Conservation (phyloP, 2,888 invertebrate genomes). For the Tiphia femorata region DNA sequence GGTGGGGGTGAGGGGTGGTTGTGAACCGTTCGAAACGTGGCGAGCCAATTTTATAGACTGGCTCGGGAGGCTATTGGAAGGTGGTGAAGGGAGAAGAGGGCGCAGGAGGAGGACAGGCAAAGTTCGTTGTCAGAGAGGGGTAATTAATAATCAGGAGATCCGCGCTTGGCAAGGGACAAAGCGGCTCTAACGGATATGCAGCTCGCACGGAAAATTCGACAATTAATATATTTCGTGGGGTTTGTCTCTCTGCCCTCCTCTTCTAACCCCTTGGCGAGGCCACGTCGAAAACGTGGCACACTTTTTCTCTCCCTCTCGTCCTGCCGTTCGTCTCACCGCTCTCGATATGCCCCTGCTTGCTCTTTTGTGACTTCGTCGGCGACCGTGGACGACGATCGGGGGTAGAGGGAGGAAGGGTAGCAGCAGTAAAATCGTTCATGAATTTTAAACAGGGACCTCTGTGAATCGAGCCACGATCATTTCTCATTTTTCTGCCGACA, state of each 20-base stretch:
- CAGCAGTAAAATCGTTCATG: slow-evolving; percentile 68
- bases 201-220: slow-evolving; percentile 60
- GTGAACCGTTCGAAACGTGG: slow-evolving; percentile 36
- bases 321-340: background rate
- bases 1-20: no score
- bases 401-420: slow-evolving; percentile 41
- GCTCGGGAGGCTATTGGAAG: no score
- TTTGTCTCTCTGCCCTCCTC: background rate
- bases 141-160: slow-evolving; percentile 52
- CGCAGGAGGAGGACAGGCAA: slow-evolving; percentile 1
- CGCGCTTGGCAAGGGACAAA: slow-evolving; percentile 42
- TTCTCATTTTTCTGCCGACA: slow-evolving; percentile 64
- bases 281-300: slow-evolving; percentile 38
- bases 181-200: slow-evolving; percentile 51
- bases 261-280: background rate
- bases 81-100: background rate
- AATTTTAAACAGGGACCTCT: slow-evolving; percentile 66
- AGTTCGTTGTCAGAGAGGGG: slow-evolving; percentile 38
- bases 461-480: slow-evolving; percentile 64
- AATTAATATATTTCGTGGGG: slow-evolving; percentile 60
- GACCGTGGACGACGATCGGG: no score
- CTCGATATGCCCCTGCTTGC: slow-evolving; percentile 36
- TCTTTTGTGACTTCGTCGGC: no score
- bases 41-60: slow-evolving; percentile 24
- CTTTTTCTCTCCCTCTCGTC: slow-evolving; percentile 17